Base-by-base conservation (phyloP, 2,113 vertebrate species). In the Lophius piscatorius region DNA sequence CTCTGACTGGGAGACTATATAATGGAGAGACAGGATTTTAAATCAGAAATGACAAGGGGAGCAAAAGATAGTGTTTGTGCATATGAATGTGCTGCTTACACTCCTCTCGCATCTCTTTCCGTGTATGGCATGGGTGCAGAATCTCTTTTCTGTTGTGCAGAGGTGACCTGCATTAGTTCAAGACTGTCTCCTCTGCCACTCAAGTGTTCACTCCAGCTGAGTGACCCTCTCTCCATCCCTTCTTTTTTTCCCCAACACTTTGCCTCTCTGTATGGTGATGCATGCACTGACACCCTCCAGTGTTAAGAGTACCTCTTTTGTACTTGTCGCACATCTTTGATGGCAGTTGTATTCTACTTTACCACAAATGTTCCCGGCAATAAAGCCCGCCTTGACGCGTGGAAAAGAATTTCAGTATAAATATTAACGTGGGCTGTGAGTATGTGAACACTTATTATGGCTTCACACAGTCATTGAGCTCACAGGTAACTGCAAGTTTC, bases 131-230 rank as follows among this genome's bases (percentile, higher is more conserved):
- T 88, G 64, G 80, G 77, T 78, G 84, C 73, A 70, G 74, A 71
- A 28, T 52, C 68, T 50, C 50, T 50, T 48, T 38, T 52, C 68
- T 56, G 58, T 63, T 49, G 68, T 85, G 75, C 65, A 72, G 74
- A 76, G 75, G 71, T 82, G 83, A 85, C 75, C 83, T 81, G 82
- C 79, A 83, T 89, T 85, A 74, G 70, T 75, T 68, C 66, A 16
- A 51, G 54, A 52, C 76, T 51, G 76, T 80, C 73, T 61, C 71
- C 66, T 36, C 59, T 33, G 65, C 71, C 67, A 47, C 60, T 70
- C 49, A 60, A 85, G 83, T 64, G 67, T 67, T 86, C 80, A 71
- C 85, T 86, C 79, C 76, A 90, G 75, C 63, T 76, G 58, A 81
- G 76, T 80, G 82, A 77, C 82, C 73, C 76, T 73, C 70, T 69